These are phyloP conservation scores for Genyomyrus donnyi DNA, from an alignment of 2,113 vertebrate species.

Conservation along the genomic window DNA sequence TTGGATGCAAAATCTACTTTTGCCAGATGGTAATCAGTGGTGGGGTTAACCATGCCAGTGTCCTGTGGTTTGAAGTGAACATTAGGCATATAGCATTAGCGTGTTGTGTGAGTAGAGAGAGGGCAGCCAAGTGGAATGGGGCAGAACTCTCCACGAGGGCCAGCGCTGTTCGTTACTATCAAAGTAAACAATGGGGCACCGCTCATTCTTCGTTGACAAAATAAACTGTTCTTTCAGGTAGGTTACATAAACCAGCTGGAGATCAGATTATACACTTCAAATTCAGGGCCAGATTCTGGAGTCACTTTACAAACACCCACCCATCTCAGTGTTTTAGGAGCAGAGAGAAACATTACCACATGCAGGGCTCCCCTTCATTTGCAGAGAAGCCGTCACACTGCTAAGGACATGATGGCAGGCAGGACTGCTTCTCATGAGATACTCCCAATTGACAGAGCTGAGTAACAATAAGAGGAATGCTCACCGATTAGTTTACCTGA, in stretches of 20 bases:
- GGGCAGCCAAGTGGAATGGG: slow-evolving; percentile 11
- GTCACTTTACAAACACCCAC: not conserved
- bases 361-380: not conserved
- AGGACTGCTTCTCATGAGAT: slow-evolving; percentile 1
- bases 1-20: not conserved
- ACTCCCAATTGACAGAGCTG: slow-evolving; percentile 9
- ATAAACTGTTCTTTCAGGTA: not conserved
- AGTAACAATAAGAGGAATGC: slow-evolving; percentile 10
- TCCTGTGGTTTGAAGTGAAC: not conserved
- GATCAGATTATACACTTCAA: not conserved
- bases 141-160: not conserved
- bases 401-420: slow-evolving; percentile 8
- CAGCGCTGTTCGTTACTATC: not conserved
- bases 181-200: not conserved
- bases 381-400: not conserved
- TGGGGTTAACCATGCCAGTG: not conserved
- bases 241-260: not conserved
- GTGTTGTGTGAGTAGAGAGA: not conserved
- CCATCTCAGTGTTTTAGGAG: not conserved
- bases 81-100: slow-evolving; percentile 5
- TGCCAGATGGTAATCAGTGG: slow-evolving; percentile 11
- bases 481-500: slow-evolving; percentile 22
- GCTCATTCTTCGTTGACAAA: not conserved
- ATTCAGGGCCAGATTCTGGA: not conserved
- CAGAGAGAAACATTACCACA: not conserved